These are phyloP conservation scores for Morone saxatilis DNA, from an alignment of 2,113 vertebrate species.

Conservation along the genomic window DNA sequence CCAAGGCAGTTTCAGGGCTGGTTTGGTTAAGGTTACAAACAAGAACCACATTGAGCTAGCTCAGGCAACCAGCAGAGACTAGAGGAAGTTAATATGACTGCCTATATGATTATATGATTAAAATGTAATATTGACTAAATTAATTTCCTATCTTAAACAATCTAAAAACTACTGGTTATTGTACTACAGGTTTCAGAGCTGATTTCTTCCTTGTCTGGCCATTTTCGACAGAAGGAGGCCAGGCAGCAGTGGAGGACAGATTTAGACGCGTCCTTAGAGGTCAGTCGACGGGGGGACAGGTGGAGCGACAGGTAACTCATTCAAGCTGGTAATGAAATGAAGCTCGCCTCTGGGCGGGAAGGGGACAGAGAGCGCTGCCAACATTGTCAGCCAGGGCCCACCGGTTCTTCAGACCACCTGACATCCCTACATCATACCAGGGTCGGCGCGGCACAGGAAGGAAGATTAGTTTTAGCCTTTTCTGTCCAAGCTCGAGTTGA, in stretches of 20 bases:
- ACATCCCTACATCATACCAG: not conserved
- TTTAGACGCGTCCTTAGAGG: slow-evolving; percentile 25
- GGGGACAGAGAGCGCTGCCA: slow-evolving; percentile 37
- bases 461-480: no score
- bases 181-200: not conserved
- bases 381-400: not conserved
- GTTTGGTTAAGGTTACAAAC: no score
- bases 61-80: no score
- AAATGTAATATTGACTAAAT: no score
- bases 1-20: no score
- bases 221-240: slow-evolving; percentile 9
- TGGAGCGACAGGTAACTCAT: slow-evolving; percentile 41
- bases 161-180: no score
- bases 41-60: no score
- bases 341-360: slow-evolving; percentile 48
- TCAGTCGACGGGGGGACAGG: not conserved
- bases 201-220: not conserved
- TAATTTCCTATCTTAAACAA: no score
- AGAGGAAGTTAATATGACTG: no score
- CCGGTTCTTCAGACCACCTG: not conserved
- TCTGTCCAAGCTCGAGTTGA: not conserved
- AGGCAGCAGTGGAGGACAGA: slow-evolving; percentile 22
- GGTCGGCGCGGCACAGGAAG: not conserved
- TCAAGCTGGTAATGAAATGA: slow-evolving; percentile 56
- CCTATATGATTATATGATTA: no score